These are phyloP conservation scores for Aegotheles bennettii DNA, from an alignment of 2,113 vertebrate species.

Conservation along the genomic window DNA sequence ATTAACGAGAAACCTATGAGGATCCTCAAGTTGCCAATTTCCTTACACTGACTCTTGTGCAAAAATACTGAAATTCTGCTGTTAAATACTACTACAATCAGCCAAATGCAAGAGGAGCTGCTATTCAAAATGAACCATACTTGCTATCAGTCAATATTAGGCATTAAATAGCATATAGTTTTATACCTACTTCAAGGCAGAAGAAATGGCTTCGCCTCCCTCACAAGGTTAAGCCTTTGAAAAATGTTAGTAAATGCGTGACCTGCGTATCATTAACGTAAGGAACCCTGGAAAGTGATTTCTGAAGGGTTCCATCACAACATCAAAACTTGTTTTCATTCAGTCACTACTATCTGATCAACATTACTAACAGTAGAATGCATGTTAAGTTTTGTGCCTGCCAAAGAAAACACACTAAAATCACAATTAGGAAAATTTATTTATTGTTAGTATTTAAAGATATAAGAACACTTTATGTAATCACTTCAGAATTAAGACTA, in stretches of 20 bases:
- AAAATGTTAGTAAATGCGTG: background rate
- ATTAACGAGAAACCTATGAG: background rate
- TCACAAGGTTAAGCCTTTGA: background rate
- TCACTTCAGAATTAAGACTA: background rate
- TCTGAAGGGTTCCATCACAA: background rate
- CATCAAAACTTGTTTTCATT: background rate
- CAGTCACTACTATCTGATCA: background rate
- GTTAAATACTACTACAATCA: background rate
- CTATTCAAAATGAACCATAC: background rate
- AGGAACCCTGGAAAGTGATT: background rate
- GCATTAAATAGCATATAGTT: background rate
- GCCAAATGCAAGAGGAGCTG: background rate
- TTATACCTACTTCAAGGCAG: background rate
- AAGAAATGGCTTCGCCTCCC: background rate
- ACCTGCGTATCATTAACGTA: background rate
- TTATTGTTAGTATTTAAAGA: background rate
- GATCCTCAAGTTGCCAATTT: background rate
- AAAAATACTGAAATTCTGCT: background rate
- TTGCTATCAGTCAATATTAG: background rate
- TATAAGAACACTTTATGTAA: background rate
- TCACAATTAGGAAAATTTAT: background rate
- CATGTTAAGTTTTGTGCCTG: background rate
- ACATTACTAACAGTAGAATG: background rate
- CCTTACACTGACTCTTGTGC: accelerated
- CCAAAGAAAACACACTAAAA: background rate